Conservation (phyloP, 1,140 invertebrate genomes). For the Goniozus legneri region DNA sequence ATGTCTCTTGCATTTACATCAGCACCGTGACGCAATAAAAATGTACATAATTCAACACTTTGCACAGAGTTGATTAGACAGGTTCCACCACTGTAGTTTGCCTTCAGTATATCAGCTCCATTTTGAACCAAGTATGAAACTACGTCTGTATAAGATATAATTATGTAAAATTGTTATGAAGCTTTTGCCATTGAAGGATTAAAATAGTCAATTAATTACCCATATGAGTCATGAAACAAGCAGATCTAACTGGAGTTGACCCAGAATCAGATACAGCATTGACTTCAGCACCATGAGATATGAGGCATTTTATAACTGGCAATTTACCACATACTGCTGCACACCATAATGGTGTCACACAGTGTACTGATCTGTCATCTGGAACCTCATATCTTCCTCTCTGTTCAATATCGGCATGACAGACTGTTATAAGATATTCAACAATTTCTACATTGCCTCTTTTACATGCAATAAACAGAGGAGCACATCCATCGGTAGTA, state of each 20-base stretch:
- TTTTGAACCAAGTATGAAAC: constrained; percentile 75
- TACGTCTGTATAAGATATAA: constrained; percentile 42
- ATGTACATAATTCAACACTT: constrained; percentile 76
- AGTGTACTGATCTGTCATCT: constrained; percentile 71
- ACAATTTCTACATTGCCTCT: constrained; percentile 83
- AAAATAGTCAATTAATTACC: constrained; percentile 39
- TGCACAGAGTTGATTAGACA: constrained; percentile 93
- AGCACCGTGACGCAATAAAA: constrained; percentile 73
- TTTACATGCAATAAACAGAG: constrained; percentile 82
- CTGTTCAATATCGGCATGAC: constrained; percentile 81
- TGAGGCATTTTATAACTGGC: constrained; percentile 72
- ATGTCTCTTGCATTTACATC: constrained; percentile 85
- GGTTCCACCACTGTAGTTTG: constrained; percentile 90
- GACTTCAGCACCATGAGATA: constrained; percentile 77
- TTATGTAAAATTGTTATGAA: not conserved
- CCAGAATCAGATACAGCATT: constrained; percentile 83
- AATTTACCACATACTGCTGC: constrained; percentile 84
- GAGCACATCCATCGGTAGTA: constrained; percentile 74
- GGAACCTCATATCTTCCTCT: constrained; percentile 73
- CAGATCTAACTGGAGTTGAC: constrained; percentile 84
- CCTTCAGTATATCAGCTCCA: constrained; percentile 80
- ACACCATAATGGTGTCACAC: constrained; percentile 89
- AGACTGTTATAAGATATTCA: constrained; percentile 80
- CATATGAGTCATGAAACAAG: constrained; percentile 91
- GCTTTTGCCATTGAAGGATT: too few relatives aligned